Base-by-base conservation (phyloP, 2,797 vertebrate species). In the Diceros bicornis region DNA sequence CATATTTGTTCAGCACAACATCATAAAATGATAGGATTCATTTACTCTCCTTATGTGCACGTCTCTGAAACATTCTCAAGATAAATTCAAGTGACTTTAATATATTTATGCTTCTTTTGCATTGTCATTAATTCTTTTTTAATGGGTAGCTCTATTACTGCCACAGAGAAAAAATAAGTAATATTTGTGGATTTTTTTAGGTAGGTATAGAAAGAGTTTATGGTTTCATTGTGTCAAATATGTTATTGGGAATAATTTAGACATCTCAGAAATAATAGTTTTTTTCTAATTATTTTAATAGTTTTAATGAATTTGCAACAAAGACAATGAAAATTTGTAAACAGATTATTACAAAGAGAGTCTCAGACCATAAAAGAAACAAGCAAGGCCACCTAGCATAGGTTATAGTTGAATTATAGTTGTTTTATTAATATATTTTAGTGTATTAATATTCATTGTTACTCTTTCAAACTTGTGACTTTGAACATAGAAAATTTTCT, bases 361-460 rank as follows among this genome's bases (percentile, higher is more conserved):
- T 96, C 92, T 91, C 91, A 92, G 50, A 41, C 83, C 88, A 95
- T 89, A 93, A 96, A 97, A 97, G 62, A 91, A 94, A 89, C n/a
- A 82, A 82, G 72, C 44, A 94, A 97, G 21, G 72, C 82, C 96
- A 52, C 11, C 32, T 81, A 0, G 47, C 94, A 55, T 34, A 57
- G 93, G 85, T 96, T 90, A 50, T 32, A 95, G 96, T 97, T 97
- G 64, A 94, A 93, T 97, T 94, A 64, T 32, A 83, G 32, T 89
- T 96, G 82, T 96, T 96, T 97, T 94, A 84, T 94, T 98, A 97
- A 93, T 96, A 37, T 97, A 91, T 95, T 97, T 97, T 96, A 79
- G 97, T 89, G 83, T 66, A 92, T 50, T 71, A 71, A 98, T 96
- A 85, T 90, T 97, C 96, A 94, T 91, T 91, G 81, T 96, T 82